Evolutionary conservation across 2,113 vertebrate species (phyloP).

Genomic region (cattle (Bos taurus)): DNA sequence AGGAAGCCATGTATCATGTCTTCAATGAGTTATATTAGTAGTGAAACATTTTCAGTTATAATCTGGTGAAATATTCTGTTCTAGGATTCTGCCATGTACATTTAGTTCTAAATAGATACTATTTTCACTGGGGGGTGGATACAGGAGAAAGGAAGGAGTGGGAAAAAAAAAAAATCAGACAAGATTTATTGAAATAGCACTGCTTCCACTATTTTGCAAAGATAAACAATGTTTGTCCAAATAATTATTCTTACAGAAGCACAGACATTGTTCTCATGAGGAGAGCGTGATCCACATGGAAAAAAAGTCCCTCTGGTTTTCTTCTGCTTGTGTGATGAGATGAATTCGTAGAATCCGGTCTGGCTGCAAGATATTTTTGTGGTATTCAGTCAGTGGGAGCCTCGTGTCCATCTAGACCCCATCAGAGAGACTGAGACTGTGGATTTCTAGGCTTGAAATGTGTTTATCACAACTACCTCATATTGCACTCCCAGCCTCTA

Average conservation of each 20-base stretch:
- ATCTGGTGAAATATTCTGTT: constrained; percentile 48
- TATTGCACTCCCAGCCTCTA: background rate
- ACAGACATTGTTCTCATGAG: background rate
- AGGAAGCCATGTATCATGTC: constrained; percentile 56
- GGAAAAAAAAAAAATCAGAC: background rate
- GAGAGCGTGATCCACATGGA: background rate
- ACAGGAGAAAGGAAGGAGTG: background rate
- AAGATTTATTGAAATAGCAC: constrained; percentile 22
- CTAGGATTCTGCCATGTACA: background rate
- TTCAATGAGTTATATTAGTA: background rate
- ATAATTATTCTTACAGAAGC: background rate
- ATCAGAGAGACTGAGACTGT: background rate
- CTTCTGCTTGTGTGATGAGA: background rate
- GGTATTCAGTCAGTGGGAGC: background rate
- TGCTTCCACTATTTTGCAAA: background rate
- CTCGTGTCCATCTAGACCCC: background rate
- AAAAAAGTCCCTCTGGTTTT: background rate
- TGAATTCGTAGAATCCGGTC: background rate
- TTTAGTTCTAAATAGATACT: background rate
- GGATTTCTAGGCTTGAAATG: background rate
- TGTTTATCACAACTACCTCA: background rate
- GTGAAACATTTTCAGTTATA: constrained; percentile 20
- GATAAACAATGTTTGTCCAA: background rate
- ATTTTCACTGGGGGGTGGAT: background rate
- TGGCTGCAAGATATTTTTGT: background rate